Evolutionary conservation across 2,888 invertebrate genomes (phyloP).

Genomic region (Meiosimyza platycephala): DNA sequence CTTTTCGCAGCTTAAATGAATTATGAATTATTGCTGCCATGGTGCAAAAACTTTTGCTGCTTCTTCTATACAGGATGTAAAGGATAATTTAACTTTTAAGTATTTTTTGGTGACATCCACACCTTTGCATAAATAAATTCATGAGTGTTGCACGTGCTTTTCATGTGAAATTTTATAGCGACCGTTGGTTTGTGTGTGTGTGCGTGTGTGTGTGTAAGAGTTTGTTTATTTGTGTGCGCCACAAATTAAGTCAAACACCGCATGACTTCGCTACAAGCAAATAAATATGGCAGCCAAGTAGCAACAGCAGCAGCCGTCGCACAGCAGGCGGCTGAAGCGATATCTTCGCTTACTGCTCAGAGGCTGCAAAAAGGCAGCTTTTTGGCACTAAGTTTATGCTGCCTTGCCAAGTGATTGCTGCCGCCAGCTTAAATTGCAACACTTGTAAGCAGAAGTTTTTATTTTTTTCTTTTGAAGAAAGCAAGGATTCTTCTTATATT

Average conservation of each 20-base stretch:
- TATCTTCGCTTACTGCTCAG: too few species aligned
- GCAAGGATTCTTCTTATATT: background rate
- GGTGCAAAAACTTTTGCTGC: conserved; percentile 5
- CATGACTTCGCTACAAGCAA: conserved; percentile 27
- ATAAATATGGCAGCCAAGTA: conserved; percentile 21
- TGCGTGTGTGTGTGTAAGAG: background rate
- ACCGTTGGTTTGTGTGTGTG: conserved; percentile 11
- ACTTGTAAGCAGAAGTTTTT: too few species aligned
- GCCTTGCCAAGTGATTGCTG: too few species aligned
- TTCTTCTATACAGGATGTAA: conserved; percentile 34
- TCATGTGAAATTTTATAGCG: conserved; percentile 19
- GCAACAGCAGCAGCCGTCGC: background rate
- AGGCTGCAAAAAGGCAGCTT: too few species aligned
- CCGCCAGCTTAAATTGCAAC: too few species aligned
- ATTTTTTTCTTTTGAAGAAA: too few species aligned
- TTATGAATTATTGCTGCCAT: conserved; percentile 48
- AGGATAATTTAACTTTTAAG: conserved; percentile 40
- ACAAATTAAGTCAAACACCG: conserved; percentile 38
- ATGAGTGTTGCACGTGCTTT: conserved; percentile 34
- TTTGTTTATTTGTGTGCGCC: conserved; percentile 14
- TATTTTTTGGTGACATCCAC: conserved; percentile 35
- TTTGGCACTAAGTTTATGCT: too few species aligned
- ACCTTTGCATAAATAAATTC: conserved; percentile 37
- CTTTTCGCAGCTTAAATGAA: conserved; percentile 52
- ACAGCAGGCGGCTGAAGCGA: too few species aligned